Evolutionary conservation across 2,888 invertebrate genomes (phyloP), one percentile per base, ranked within the genome.

Genomic region (Octonoba sinensis): DNA sequence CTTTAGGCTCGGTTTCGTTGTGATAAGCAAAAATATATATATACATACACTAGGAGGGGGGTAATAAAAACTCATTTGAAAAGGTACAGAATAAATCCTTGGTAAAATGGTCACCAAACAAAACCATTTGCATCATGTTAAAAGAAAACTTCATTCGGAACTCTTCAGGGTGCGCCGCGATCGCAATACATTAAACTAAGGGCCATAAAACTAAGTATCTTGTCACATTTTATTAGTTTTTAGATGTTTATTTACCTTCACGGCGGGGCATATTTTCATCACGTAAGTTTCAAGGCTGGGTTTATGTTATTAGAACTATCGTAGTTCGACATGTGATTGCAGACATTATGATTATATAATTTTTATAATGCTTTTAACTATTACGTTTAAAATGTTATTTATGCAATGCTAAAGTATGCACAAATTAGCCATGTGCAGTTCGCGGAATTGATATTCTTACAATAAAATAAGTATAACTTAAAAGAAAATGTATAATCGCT

Each of bases 191-290:
- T 54, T 54, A 54, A 54, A 54, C 18, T 54, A 20, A 54, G 16
- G 20, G 54, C 16, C 54, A 54, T 54, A 54, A 54, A 54, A 54
- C 54, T 54, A 54, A 54, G 20, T 20, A 20, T 54, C 54, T 54
- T 20, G 54, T 54, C 54, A 54, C 54, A 54, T 54, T 54, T 54
- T 54, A 54, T 54, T 54, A 54, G 54, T 54, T 54, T 54, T 54
- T 54, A 36, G 15, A 54, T 54, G 54, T 54, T 54, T 54, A 54
- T 54, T 54, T 54, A 20, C 54, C 18, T 54, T 54, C 54, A 20
- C 54, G 20, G 20, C 36, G 36, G 36, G 36, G 8, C 36, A 36
- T 36, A 36, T 36, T 36, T 36, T 36, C 36, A 36, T 36, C 36
- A 36, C 8, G 36, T 3, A 4, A 36, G 3, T 36, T 36, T 36